These are phyloP conservation scores for Lophotriccus pileatus DNA, from an alignment of 2,797 vertebrate genomes.

Conservation along the genomic window DNA sequence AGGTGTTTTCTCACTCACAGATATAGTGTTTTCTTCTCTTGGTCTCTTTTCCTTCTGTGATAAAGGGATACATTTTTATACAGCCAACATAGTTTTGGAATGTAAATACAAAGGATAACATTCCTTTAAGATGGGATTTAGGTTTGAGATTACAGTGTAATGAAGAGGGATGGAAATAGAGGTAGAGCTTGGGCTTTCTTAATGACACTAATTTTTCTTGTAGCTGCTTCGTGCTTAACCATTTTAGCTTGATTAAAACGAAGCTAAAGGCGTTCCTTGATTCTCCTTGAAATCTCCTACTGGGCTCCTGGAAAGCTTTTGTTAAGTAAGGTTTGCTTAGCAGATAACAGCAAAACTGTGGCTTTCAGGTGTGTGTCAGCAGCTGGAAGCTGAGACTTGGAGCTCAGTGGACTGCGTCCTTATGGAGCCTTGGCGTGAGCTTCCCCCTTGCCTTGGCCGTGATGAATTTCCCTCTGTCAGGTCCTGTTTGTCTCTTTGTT, in stretches of 20 bases:
- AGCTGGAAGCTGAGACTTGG: background rate
- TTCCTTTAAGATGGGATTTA: background rate
- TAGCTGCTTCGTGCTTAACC: background rate
- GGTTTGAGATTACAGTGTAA: slow-evolving; percentile 1
- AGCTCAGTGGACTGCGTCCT: background rate
- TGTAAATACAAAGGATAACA: background rate
- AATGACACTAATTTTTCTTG: background rate
- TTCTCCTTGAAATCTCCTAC: slow-evolving; percentile 35
- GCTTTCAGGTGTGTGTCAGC: slow-evolving; percentile 12
- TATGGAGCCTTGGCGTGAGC: background rate
- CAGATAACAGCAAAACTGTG: background rate
- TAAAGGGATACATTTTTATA: background rate
- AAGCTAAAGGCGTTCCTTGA: background rate
- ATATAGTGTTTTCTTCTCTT: background rate
- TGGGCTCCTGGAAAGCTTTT: slow-evolving; percentile 28
- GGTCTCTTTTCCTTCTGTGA: background rate
- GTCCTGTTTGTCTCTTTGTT: background rate
- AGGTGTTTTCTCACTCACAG: background rate
- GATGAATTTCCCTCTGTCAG: background rate
- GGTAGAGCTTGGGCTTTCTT: background rate
- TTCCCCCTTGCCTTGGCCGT: background rate
- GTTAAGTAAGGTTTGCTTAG: background rate
- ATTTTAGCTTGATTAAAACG: slow-evolving; percentile 4
- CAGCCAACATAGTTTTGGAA: background rate
- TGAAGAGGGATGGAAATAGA: background rate